A percentile compares a stretch with the other conserved stretches of the same genome.
Conservation (phyloP, 53 echinoderm and acorn worm species). For the Paracentrotus lividus region DNA sequence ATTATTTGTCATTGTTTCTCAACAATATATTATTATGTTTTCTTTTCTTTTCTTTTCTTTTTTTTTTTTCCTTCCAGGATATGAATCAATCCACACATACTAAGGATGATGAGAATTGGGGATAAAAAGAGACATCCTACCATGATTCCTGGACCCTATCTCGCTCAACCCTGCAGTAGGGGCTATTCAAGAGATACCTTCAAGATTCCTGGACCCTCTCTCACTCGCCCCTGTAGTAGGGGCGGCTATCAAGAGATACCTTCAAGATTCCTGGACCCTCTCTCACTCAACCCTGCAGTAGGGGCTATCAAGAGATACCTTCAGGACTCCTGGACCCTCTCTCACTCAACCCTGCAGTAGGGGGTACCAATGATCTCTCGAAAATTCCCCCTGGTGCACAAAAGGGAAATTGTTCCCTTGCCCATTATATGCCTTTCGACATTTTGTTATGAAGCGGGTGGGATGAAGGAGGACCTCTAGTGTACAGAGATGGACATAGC, state of each 20-base stretch:
- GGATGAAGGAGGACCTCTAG: not conserved
- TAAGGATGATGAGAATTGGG: not conserved
- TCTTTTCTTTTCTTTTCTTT: not conserved
- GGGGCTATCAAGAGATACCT: not conserved
- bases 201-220: not conserved
- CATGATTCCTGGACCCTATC: not conserved
- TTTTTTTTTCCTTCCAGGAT: conserved; percentile 10
- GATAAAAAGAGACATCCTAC: not conserved
- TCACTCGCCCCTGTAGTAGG: not conserved
- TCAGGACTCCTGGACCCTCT: not conserved
- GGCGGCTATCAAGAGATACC: conserved; percentile 28
- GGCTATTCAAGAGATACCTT: not conserved
- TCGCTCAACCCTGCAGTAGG: not conserved
- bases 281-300: not conserved
- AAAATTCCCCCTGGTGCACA: too few relatives aligned
- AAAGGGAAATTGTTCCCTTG: not conserved
- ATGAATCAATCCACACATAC: conserved; percentile 33
- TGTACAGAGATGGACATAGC: conserved; percentile 31
- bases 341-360: not conserved
- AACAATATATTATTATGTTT: not conserved
- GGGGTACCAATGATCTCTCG: not conserved
- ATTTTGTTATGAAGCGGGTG: not conserved
- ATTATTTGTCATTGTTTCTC: too few relatives aligned
- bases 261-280: not conserved
- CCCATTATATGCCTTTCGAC: not conserved